A percentile compares a stretch with the other conserved stretches of the same genome.
Evolutionary conservation across 2,113 vertebrate genomes (phyloP).

Genomic region (Labeo rohita): DNA sequence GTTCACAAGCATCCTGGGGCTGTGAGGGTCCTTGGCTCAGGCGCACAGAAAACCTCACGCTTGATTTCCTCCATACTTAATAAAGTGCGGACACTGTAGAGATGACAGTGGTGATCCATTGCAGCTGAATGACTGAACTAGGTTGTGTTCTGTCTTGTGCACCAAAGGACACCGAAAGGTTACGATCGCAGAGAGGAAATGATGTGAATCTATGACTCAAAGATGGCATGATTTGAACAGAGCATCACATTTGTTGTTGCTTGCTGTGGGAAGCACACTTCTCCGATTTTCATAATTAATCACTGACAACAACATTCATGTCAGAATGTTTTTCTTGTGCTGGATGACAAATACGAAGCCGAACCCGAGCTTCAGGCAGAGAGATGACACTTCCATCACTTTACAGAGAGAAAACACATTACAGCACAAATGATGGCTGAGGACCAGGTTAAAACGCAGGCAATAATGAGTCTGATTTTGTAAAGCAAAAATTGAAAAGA

Average conservation of each 20-base stretch:
- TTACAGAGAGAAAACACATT: slow-evolving; percentile 37
- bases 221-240: neutral
- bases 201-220: neutral
- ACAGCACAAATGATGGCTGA: slow-evolving; percentile 30
- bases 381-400: slow-evolving; percentile 44
- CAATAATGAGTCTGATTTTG: slow-evolving; percentile 54
- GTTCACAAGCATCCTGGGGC: slow-evolving; percentile 20
- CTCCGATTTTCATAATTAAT: slow-evolving; percentile 48
- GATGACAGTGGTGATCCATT: slow-evolving; percentile 35
- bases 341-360: slow-evolving; percentile 31
- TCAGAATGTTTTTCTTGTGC: slow-evolving; percentile 12
- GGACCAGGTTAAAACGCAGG: slow-evolving; percentile 5
- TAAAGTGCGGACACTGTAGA: slow-evolving; percentile 15
- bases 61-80: slow-evolving; percentile 30
- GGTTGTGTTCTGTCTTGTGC: neutral
- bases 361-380: slow-evolving; percentile 36
- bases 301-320: slow-evolving; percentile 42
- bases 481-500: slow-evolving; percentile 50
- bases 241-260: slow-evolving; percentile 10
- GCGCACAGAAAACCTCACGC: slow-evolving; percentile 23
- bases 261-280: neutral
- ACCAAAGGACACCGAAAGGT: slow-evolving; percentile 5
- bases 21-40: slow-evolving; percentile 37
- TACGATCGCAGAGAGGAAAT: neutral
- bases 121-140: slow-evolving; percentile 30